Evolutionary conservation across 2,888 invertebrate species (phyloP), one percentile per base, ranked within the genome.

Genomic region (Tridacna crocea): DNA sequence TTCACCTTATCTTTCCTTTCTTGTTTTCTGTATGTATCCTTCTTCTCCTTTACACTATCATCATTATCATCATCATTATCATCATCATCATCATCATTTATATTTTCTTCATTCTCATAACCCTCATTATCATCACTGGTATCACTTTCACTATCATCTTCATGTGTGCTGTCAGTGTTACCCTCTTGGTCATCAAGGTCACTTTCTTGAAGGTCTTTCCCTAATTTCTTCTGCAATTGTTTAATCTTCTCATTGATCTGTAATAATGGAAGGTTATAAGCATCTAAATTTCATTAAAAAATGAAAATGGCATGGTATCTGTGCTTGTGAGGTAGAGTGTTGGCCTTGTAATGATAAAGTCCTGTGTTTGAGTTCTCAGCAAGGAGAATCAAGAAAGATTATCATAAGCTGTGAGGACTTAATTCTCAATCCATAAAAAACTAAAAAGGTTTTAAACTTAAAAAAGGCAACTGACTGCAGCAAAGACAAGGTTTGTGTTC

Each of bases 161-260:
- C 58, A 6, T 66, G 75, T 26, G 63, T 75, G n/a, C 80, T 80
- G n/a, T 81, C 74, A 22, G 55, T 73, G 13, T n/a, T 60, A 46
- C 80, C 75, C 17, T 77, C 83, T 66, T 58, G 55, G 24, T 55
- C 61, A 12, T 73, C 78, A 19, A 73, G 70, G 58, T 73, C 79
- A 22, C 66, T 55, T 26, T 65, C 77, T 51, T 76, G 77, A 17
- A 10, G 17, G 27, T 13, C 58, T 46, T 60, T 55, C 24, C 46
- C 46, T 15, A 66, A 46, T 46, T 66, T 66, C 36, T 66, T 66
- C 46, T 66, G 46, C n/a, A 66, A 66, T 46, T 19, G 36, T 46
- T n/a, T 66, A 12, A 66, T 66, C 46, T 66, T 66, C 36, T 46
- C n/a, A 55, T 55, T 55, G 3, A 55, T 55, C 55, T 55, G 15